Percentiles rank a stretch among this genome's conserved stretches.
Conservation (phyloP, 2,888 invertebrate genomes). For the Drosophila tanythrix region DNA sequence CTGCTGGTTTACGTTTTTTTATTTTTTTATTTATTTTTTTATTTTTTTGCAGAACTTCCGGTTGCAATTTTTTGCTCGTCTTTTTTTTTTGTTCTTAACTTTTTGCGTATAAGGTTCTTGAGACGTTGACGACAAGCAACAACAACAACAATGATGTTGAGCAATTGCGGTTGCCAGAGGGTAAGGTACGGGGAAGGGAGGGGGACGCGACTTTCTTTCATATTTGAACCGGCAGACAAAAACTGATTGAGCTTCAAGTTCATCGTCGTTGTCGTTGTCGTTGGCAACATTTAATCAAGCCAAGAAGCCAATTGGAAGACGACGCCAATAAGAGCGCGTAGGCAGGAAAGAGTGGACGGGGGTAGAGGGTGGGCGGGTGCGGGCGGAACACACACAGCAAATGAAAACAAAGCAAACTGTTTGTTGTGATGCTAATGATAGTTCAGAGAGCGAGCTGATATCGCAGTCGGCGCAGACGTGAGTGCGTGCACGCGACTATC, state of each 20-base stretch:
- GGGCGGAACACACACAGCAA: neutral
- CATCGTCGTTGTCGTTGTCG: conserved; percentile 42
- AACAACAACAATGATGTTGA: conserved; percentile 1
- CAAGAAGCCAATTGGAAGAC: conserved; percentile 76
- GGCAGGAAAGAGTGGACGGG: neutral
- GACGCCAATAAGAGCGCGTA: conserved; percentile 44
- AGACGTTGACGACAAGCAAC: conserved; percentile 54
- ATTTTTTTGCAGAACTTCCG: conserved; percentile 48
- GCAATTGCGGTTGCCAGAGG: conserved; percentile 39
- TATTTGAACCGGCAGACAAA: conserved; percentile 40
- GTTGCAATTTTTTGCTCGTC: conserved; percentile 26
- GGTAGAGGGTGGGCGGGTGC: neutral
- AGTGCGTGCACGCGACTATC: conserved; percentile 41
- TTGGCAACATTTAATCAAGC: conserved; percentile 79
- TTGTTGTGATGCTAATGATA: conserved; percentile 59
- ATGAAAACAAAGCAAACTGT: conserved; percentile 49
- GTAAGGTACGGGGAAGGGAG: neutral
- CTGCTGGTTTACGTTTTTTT: neutral
- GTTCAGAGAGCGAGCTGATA: conserved; percentile 40
- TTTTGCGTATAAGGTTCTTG: conserved; percentile 42
- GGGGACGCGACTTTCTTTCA: conserved; percentile 19
- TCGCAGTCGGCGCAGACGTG: conserved; percentile 14
- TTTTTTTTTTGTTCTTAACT: conserved; percentile 1
- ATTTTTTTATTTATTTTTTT: neutral
- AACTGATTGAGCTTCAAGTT: conserved; percentile 66